Conservation (phyloP, 1,140 invertebrate species). For the Drosophila navojoa region DNA sequence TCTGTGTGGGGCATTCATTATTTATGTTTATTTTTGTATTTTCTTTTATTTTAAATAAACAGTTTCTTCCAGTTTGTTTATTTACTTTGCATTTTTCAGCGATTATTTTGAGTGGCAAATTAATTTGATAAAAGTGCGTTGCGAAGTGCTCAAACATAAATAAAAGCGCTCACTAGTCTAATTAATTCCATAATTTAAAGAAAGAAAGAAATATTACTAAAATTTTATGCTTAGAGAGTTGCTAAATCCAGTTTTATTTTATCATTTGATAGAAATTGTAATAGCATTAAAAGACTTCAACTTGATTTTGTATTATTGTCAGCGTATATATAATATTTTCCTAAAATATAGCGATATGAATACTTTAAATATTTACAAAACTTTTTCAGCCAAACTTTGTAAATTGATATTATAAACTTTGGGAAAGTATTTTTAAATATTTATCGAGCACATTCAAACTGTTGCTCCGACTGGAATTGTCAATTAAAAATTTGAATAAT, state of each 20-base stretch:
- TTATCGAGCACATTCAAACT: no score
- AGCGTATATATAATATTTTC: no score
- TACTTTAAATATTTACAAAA: no score
- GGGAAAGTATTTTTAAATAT: no score
- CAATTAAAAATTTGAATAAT: no score
- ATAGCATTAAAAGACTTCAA: background rate
- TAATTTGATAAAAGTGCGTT: conserved; percentile 34
- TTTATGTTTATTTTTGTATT: conserved; percentile 37
- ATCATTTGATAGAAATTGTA: background rate
- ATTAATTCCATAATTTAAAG: conserved; percentile 4
- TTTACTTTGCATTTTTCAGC: conserved; percentile 46
- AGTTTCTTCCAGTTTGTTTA: conserved; percentile 34
- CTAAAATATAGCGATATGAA: no score
- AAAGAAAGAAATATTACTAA: background rate
- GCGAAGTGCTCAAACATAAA: background rate
- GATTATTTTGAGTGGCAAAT: conserved; percentile 35
- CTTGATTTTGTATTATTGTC: no score
- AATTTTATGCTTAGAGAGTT: background rate
- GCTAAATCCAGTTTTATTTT: background rate
- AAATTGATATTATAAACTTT: no score
- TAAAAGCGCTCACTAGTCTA: background rate
- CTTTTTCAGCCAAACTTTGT: no score
- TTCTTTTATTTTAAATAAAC: conserved; percentile 39
- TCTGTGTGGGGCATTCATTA: conserved; percentile 35
- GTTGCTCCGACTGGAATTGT: no score